Conservation (phyloP, 2,888 invertebrate species). For the Drosophila picticornis region DNA sequence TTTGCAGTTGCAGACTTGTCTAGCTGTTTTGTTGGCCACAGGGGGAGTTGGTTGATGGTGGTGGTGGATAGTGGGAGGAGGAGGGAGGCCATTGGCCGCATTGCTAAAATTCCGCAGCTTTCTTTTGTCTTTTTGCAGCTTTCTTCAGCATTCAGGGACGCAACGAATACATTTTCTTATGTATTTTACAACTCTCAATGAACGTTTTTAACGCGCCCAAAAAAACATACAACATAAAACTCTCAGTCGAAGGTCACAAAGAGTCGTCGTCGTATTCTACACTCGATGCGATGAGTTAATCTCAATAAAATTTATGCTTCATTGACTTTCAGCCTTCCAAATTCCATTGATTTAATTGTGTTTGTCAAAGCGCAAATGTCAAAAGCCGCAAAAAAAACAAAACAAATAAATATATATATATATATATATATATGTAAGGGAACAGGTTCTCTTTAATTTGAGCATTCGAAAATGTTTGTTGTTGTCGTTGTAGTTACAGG, state of each 20-base stretch:
- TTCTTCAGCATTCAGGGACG: constrained; percentile 44
- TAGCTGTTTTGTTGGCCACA: constrained; percentile 20
- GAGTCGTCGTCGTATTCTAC: background rate
- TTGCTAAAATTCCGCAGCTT: constrained; percentile 77
- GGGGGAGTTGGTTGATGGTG: background rate
- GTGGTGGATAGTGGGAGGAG: background rate
- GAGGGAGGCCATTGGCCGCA: constrained; percentile 65
- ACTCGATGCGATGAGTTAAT: background rate
- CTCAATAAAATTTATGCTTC: background rate
- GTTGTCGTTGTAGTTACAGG: constrained; percentile 34
- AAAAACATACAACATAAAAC: background rate
- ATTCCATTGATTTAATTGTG: constrained; percentile 39
- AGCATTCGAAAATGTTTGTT: background rate
- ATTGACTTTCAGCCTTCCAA: constrained; percentile 2
- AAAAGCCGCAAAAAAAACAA: constrained; percentile 36
- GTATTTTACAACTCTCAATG: background rate
- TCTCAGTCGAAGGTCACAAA: background rate
- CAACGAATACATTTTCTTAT: background rate
- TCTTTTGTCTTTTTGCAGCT: constrained; percentile 69
- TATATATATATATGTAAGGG: background rate
- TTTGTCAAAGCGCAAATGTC: constrained; percentile 61
- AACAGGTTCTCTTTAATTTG: constrained; percentile 41
- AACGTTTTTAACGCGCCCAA: constrained; percentile 1
- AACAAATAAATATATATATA: too few relatives aligned
- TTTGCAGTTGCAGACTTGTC: constrained; percentile 34